Conservation (phyloP, 64 coral and sea anemone genomes). For the Orbicella faveolata region DNA sequence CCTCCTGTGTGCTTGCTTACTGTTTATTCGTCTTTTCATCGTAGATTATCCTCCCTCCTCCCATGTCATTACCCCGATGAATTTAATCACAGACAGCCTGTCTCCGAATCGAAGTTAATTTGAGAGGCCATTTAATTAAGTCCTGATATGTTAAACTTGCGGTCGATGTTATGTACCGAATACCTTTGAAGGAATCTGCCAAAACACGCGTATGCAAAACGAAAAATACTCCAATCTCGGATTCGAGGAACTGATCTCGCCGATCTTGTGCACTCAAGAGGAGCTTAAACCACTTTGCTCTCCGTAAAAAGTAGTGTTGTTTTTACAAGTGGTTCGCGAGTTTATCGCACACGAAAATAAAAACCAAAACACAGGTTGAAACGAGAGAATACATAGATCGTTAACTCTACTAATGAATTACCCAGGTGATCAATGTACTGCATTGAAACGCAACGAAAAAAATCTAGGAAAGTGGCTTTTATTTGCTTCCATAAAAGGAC, state of each 20-base stretch:
- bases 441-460: neutral
- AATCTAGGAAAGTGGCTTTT: too few species aligned
- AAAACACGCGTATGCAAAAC: neutral
- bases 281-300: neutral
- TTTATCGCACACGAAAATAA: slow-evolving; percentile 11
- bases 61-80: slow-evolving; percentile 36
- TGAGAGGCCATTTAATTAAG: slow-evolving; percentile 43
- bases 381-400: slow-evolving; percentile 35
- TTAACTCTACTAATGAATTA: slow-evolving; percentile 7
- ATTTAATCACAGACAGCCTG: slow-evolving; percentile 40
- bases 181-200: neutral
- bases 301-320: neutral
- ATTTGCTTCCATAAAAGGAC: neutral
- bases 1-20: neutral
- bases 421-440: neutral
- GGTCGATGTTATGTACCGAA: neutral
- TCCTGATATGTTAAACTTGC: slow-evolving; percentile 14
- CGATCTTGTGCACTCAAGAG: neutral
- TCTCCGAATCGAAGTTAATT: slow-evolving; percentile 44
- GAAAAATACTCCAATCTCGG: neutral
- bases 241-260: neutral
- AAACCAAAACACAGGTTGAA: slow-evolving; percentile 24
- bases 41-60: slow-evolving; percentile 44
- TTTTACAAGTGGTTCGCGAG: neutral
- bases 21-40: slow-evolving; percentile 42